These are phyloP conservation scores for Criorhina ranunculi DNA, from an alignment of 2,888 invertebrate species.

Conservation along the genomic window DNA sequence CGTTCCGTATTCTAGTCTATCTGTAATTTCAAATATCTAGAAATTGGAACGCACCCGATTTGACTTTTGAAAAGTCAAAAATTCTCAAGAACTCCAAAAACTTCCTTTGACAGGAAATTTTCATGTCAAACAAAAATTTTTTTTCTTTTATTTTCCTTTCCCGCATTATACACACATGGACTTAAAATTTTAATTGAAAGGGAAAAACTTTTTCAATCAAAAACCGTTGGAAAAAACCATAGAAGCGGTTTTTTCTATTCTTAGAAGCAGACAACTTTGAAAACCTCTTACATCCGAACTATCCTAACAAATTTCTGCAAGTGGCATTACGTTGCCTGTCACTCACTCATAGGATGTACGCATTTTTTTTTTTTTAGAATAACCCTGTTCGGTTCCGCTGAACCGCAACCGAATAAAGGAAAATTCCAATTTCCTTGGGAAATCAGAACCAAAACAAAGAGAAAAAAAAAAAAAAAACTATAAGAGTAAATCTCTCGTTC, in stretches of 20 bases:
- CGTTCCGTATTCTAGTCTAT: no score
- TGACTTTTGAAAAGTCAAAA: no score
- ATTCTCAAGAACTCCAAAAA: no score
- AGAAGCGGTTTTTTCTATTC: conserved; percentile 14
- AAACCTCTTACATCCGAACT: conserved; percentile 1
- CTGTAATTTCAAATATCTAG: no score
- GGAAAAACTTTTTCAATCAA: conserved; percentile 40
- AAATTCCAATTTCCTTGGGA: conserved; percentile 47
- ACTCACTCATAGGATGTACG: conserved; percentile 9
- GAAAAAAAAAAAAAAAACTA: conserved; percentile 30
- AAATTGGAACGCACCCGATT: no score
- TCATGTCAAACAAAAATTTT: no score
- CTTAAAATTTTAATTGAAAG: conserved; percentile 10
- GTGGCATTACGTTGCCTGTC: conserved; percentile 31
- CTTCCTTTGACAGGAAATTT: no score
- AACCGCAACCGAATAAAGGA: conserved; percentile 6
- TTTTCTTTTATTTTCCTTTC: no score
- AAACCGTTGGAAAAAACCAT: conserved; percentile 10
- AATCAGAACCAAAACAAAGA: conserved; percentile 27
- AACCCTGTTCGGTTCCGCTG: background rate
- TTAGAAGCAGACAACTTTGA: conserved; percentile 1
- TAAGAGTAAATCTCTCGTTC: conserved; percentile 36
- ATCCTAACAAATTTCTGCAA: conserved; percentile 25
- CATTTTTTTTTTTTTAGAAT: conserved; percentile 3
- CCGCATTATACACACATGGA: no score